Percentiles rank a stretch among this genome's conserved stretches.
Conservation (phyloP, 92 coral and sea anemone genomes). For the Scolanthus callimorphus region DNA sequence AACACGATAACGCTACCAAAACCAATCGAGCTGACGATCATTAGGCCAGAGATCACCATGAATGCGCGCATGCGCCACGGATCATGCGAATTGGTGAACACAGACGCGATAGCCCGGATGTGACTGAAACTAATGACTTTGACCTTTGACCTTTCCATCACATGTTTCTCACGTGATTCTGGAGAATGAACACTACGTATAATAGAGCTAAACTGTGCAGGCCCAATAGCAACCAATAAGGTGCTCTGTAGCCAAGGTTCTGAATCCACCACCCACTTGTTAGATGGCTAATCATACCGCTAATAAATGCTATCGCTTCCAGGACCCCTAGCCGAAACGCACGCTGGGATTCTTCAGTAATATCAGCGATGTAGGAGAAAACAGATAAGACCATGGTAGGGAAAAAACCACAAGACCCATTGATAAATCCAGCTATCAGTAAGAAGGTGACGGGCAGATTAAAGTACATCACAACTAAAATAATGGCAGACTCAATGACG, state of each 20-base stretch:
- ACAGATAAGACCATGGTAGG: slow-evolving; percentile 90
- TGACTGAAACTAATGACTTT: slow-evolving; percentile 56
- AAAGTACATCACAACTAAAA: slow-evolving; percentile 66
- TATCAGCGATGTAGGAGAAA: slow-evolving; percentile 93
- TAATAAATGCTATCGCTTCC: slow-evolving; percentile 88
- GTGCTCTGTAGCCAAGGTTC: slow-evolving; percentile 81
- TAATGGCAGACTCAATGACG: slow-evolving; percentile 75
- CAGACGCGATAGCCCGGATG: slow-evolving; percentile 64
- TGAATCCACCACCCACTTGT: slow-evolving; percentile 91
- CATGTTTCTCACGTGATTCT: slow-evolving; percentile 70
- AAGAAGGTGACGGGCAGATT: slow-evolving; percentile 66
- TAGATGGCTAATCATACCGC: slow-evolving; percentile 95
- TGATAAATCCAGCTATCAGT: slow-evolving; percentile 82
- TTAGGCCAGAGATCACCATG: slow-evolving; percentile 81
- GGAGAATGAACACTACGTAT: slow-evolving; percentile 81
- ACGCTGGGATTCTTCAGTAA: slow-evolving; percentile 90
- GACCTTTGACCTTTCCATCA: slow-evolving; percentile 40
- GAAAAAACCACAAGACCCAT: slow-evolving; percentile 90
- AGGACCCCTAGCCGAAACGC: slow-evolving; percentile 92
- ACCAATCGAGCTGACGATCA: slow-evolving; percentile 93
- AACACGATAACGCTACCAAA: slow-evolving; percentile 94
- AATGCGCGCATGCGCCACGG: slow-evolving; percentile 74
- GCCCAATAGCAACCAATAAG: slow-evolving; percentile 70
- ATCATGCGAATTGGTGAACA: slow-evolving; percentile 70
- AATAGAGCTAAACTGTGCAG: slow-evolving; percentile 81